phyloP scores from a whole-genome alignment of 2,113 vertebrate species.

The crab-eating macaque (Macaca fascicularis) region T2T-MFA8v1.1 NC_088376.1:34788501-34789000 shows the following conservation, averaged over 20 bases:
- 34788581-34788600: too few relatives aligned
- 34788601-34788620: too few relatives aligned
- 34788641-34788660: constrained; percentile 24
- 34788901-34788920: neutral
- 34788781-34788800: neutral
- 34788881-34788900: neutral
- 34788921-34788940: neutral
- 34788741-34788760: neutral
- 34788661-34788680: constrained; percentile 46
- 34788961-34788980: neutral
- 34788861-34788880: neutral
- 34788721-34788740: neutral
- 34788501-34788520: too few relatives aligned
- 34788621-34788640: too few relatives aligned
- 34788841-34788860: neutral
- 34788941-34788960: neutral
- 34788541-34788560: too few relatives aligned
- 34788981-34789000: neutral
- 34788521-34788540: too few relatives aligned
- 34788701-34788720: neutral
- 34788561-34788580: too few relatives aligned
- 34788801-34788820: neutral
- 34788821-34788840: neutral
- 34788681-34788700: neutral
- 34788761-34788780: neutral